Base-by-base conservation (phyloP, 1,140 invertebrate species). In the Lepidurus arcticus region DNA sequence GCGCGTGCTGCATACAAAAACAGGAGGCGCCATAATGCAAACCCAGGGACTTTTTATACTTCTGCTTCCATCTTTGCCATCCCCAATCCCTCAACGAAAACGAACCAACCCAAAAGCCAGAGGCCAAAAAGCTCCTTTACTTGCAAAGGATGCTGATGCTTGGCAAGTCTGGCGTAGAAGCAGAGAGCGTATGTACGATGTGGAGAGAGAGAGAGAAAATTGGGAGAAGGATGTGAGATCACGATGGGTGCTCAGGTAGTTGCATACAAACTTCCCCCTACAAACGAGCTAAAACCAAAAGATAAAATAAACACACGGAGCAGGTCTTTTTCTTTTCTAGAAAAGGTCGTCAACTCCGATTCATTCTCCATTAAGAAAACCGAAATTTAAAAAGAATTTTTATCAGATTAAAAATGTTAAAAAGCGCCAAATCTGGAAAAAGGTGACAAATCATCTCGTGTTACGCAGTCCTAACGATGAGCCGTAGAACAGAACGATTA, bases 1-100 rank as follows among this genome's bases (percentile, higher is more conserved):
- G 53, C 53, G 53, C 53, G 53, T 65, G 53, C 53, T 65, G 53
- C 53, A 65, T 65, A 65, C 53, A 65, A 65, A 65, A 65, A 65
- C 53, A 65, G 53, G 53, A 65, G 53, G 53, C 53, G 53, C 53
- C 53, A 65, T 65, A 65, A 65, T 65, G 53, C 53, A 65, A 65
- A 65, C 53, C 53, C 53, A 13, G 7, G 21, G 53, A 65, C 53
- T 47, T 47, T 13, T n/a, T 7, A 21, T n/a, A 65, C n/a, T 65
- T 65, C 53, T 65, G 53, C 53, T 65, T 16, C 10, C 4, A 11
- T 47, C 45, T 47, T 10, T 65, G 16, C 53, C 53, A 65, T 21
- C 53, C 53, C 13, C 53, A 7, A 13, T 65, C 7, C 53, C 53
- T 21, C 53, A 9, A 13, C 53, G 6, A n/a, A 7, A 65, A 65